These are phyloP conservation scores for Diplolepis rosae DNA, from an alignment of 2,888 invertebrate genomes.

Conservation along the genomic window DNA sequence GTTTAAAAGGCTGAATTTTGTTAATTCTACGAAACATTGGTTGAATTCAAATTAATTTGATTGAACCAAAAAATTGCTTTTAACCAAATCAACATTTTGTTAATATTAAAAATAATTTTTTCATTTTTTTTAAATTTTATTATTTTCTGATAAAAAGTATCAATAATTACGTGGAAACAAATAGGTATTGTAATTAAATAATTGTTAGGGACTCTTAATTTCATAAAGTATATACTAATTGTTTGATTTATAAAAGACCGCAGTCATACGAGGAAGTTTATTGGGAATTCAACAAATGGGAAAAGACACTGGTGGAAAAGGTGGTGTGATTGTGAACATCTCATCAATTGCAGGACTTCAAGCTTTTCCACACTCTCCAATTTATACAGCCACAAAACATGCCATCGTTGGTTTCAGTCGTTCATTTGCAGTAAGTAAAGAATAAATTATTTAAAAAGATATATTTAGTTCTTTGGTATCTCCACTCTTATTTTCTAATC, in stretches of 20 bases:
- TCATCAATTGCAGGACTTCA: constrained; percentile 78
- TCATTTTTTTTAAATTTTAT: too few species aligned
- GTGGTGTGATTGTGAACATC: constrained; percentile 81
- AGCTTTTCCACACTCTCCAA: constrained; percentile 75
- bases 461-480: too few species aligned
- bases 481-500: neutral
- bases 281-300: constrained; percentile 74
- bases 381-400: constrained; percentile 79
- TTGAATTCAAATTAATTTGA: too few species aligned
- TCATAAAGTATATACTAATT: constrained; percentile 22
- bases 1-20: too few species aligned
- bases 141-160: too few species aligned
- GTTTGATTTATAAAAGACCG: constrained; percentile 62
- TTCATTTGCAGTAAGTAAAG: constrained; percentile 63
- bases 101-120: too few species aligned
- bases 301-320: constrained; percentile 74
- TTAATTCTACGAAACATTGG: too few species aligned
- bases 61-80: too few species aligned
- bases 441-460: neutral
- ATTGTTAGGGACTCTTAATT: constrained; percentile 31
- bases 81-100: too few species aligned
- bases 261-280: constrained; percentile 70
- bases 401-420: constrained; percentile 70
- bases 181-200: too few species aligned
- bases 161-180: too few species aligned